Conservation (phyloP, 2,113 vertebrate genomes). For the Lycaon pictus region DNA sequence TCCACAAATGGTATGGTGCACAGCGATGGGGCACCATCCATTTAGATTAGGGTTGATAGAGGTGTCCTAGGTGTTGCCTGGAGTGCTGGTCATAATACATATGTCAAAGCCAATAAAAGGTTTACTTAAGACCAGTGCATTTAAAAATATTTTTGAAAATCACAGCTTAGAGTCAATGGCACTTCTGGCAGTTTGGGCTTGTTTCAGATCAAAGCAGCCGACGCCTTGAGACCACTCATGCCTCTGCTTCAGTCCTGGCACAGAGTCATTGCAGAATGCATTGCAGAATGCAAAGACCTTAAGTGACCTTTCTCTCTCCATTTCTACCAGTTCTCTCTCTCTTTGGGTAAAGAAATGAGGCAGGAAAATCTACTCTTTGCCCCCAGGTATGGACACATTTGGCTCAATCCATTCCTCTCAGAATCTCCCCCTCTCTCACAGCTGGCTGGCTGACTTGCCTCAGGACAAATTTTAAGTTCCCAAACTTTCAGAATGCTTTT, state of each 20-base stretch:
- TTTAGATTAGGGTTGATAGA: too few species aligned
- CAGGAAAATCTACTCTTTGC: background rate
- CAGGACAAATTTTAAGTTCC: conserved; percentile 30
- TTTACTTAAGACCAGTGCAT: background rate
- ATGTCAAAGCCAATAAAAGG: background rate
- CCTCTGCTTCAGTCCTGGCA: background rate
- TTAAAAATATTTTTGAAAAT: background rate
- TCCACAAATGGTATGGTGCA: background rate
- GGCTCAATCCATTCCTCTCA: background rate
- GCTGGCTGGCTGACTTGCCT: conserved; percentile 10
- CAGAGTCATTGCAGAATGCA: background rate
- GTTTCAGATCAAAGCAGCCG: background rate
- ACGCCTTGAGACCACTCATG: accelerated
- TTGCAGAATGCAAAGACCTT: background rate
- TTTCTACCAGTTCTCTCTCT: background rate
- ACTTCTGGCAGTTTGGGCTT: background rate
- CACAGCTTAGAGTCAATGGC: conserved; percentile 26
- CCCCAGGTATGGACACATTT: background rate
- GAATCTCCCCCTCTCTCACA: background rate
- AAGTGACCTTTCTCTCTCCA: background rate
- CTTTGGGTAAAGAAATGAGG: background rate
- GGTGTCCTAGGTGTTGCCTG: background rate
- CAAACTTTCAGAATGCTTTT: conserved; percentile 46
- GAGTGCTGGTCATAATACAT: background rate
- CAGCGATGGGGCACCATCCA: background rate